phyloP scores from a whole-genome alignment of 2,113 vertebrate genomes.

The Sorex araneus region DNA sequence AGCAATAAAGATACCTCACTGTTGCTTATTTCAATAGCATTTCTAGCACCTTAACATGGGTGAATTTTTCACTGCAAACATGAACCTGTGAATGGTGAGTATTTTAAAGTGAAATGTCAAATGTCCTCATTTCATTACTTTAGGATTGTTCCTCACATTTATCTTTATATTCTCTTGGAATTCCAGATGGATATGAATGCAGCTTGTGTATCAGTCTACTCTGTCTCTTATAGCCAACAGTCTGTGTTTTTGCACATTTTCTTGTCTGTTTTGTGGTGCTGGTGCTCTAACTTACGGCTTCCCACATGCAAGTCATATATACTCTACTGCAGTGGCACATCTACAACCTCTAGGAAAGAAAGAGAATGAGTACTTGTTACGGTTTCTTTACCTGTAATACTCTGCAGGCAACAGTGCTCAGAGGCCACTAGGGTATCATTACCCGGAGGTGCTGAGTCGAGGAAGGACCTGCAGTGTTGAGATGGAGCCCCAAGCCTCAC shows the following conservation, averaged over 20 bases:
- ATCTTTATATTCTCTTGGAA: not conserved
- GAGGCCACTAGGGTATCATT: too few relatives aligned
- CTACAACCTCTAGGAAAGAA: too few relatives aligned
- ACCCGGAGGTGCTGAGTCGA: too few relatives aligned
- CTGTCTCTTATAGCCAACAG: not conserved
- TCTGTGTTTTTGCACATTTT: not conserved
- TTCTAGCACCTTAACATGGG: not conserved
- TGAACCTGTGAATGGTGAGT: not conserved
- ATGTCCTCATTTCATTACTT: not conserved
- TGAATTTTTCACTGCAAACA: slow-evolving; percentile 26
- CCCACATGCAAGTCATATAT: too few relatives aligned
- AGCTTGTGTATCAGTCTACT: not conserved
- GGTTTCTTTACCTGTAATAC: too few relatives aligned
- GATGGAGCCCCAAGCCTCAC: too few relatives aligned
- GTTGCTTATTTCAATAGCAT: slow-evolving; percentile 11
- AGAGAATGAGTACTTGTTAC: too few relatives aligned
- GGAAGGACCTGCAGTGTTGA: too few relatives aligned
- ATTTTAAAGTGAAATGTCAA: not conserved
- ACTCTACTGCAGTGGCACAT: too few relatives aligned
- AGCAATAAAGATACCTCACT: not conserved
- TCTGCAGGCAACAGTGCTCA: too few relatives aligned
- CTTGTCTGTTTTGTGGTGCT: too few relatives aligned
- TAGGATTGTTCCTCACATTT: not conserved
- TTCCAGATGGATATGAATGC: not conserved
- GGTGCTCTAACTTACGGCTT: too few relatives aligned